Evolutionary conservation across 2,113 vertebrate species (phyloP), one percentile per base, ranked within the genome.

Genomic region (Stegastes partitus): DNA sequence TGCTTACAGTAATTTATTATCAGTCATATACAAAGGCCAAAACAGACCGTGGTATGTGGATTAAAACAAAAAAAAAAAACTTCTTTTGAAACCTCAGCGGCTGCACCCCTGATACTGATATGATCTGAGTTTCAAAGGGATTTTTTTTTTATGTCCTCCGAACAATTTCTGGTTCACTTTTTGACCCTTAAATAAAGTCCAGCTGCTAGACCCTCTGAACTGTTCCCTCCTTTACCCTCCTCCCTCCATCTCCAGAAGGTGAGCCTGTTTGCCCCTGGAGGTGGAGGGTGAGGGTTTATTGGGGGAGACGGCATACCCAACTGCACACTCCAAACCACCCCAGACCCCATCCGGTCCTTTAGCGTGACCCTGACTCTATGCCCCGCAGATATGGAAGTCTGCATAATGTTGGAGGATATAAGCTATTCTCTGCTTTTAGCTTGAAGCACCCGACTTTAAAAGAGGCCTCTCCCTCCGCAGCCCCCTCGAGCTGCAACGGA

Each of bases 101-200:
- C 82, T 82, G 76, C 65, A 82, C 53, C 65, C 51, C 61, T 87
- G 89, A 90, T 85, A 85, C 68, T 87, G 86, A 89, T 90, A 85
- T 83, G 87, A 93, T 91, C 85, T 68, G 86, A 84, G 79, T 92
- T 93, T 94, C 90, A 93, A 92, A 92, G 85, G 77, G 57, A 78
- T 87, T 84, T 83, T 80, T 86, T 84, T 80, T 87, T 84, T 54
- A 85, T 85, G 86, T 88, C 89, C 84, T 82, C 73, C 54, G 82
- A 83, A 84, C 84, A 90, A 91, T 89, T 91, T 91, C 84, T 80
- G 68, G 61, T 87, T 89, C 76, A 91, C 91, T 92, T 89, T 87
- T 90, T 90, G 83, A 93, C 90, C 90, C 73, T 83, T 88, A 88
- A 92, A 93, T 91, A 90, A 93, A 91, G 89, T 86, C 86, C 90